phyloP scores from a whole-genome alignment of 2,797 vertebrate genomes.

The Coccyzus lansbergi region DNA sequence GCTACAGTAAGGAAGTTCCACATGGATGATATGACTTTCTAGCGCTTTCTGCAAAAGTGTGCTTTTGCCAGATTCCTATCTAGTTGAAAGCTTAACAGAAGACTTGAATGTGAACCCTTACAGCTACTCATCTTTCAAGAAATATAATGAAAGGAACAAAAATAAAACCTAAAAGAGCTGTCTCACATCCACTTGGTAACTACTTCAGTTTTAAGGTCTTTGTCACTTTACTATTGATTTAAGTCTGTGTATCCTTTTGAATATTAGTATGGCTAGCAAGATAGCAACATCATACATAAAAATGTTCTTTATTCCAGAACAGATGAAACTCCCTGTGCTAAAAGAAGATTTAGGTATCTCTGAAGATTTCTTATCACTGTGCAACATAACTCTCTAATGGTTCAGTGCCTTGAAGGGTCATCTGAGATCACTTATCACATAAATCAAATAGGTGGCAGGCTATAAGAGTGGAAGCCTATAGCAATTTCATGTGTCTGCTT shows the following conservation, averaged over 20 bases:
- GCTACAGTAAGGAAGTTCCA: slow-evolving; percentile 1
- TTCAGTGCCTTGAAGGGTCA: slow-evolving; percentile 72
- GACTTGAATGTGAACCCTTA: slow-evolving; percentile 35
- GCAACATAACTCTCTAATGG: slow-evolving; percentile 73
- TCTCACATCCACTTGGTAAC: slow-evolving; percentile 37
- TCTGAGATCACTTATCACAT: slow-evolving; percentile 74
- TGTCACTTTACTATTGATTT: slow-evolving; percentile 65
- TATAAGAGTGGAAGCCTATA: slow-evolving; percentile 62
- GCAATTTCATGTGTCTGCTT: slow-evolving; percentile 69
- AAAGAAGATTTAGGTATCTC: slow-evolving; percentile 74
- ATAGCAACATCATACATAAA: slow-evolving; percentile 72
- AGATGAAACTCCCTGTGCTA: slow-evolving; percentile 65
- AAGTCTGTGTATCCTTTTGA: slow-evolving; percentile 66
- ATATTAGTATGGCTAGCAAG: slow-evolving; percentile 70
- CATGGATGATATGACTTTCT: neutral
- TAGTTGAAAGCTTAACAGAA: slow-evolving; percentile 65
- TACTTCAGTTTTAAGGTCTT: slow-evolving; percentile 59
- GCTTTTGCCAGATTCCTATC: neutral
- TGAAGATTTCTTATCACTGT: slow-evolving; percentile 76
- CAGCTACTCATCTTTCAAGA: slow-evolving; percentile 54
- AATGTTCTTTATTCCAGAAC: slow-evolving; percentile 65
- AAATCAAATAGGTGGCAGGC: slow-evolving; percentile 72
- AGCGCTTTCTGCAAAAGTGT: slow-evolving; percentile 29
- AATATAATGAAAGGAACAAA: slow-evolving; percentile 56
- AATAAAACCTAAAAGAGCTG: slow-evolving; percentile 48